Conservation (phyloP, 2,797 vertebrate genomes). For the Coregonus ussuriensis region DNA sequence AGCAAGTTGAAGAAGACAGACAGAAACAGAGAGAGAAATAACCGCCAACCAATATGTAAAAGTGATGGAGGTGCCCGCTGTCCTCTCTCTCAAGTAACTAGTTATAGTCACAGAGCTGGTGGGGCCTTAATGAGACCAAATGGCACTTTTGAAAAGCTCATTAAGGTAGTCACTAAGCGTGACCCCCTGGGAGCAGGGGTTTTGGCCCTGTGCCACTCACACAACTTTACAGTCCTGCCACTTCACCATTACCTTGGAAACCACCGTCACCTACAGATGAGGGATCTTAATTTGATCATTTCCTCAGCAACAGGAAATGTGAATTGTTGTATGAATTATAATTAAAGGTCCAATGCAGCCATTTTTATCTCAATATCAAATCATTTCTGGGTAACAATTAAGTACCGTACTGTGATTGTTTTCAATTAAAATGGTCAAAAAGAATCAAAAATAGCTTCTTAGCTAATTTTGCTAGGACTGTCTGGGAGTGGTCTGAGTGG, state of each 20-base stretch:
- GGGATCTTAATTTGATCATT: not conserved
- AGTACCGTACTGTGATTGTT: no score
- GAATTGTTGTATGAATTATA: no score
- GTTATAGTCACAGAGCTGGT: slow-evolving; percentile 34
- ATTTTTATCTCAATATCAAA: no score
- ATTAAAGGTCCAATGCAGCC: no score
- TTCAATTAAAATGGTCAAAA: no score
- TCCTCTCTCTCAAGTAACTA: slow-evolving; percentile 37
- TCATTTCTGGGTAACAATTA: no score
- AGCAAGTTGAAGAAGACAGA: not conserved
- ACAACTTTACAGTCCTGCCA: not conserved
- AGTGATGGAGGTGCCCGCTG: slow-evolving; percentile 27
- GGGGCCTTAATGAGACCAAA: slow-evolving; percentile 55
- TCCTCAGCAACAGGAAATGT: not conserved
- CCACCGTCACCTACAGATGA: slow-evolving; percentile 2
- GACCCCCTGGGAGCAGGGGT: slow-evolving; percentile 22
- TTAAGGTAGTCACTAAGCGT: slow-evolving; percentile 45
- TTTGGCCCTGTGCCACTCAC: slow-evolving; percentile 11
- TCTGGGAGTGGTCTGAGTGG: no score
- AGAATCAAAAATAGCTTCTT: no score
- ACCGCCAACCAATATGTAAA: slow-evolving; percentile 17
- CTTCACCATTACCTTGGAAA: slow-evolving; percentile 20
- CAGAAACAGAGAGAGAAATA: not conserved
- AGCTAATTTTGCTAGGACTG: no score
- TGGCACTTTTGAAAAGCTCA: slow-evolving; percentile 47